Evolutionary conservation across 2,113 vertebrate genomes (phyloP).

Genomic region (Alosa alosa): DNA sequence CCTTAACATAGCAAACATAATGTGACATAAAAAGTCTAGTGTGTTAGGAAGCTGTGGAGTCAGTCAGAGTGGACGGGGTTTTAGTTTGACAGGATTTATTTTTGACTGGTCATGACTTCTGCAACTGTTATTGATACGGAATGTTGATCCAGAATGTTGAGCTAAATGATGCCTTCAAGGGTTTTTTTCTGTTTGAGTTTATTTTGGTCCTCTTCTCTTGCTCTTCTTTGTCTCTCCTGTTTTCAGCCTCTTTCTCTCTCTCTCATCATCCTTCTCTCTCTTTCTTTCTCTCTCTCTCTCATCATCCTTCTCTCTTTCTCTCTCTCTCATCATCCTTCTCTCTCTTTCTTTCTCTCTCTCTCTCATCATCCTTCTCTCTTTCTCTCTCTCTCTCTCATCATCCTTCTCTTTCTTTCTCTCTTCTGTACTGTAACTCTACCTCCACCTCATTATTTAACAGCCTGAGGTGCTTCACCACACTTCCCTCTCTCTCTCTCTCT

Average conservation of each 20-base stretch:
- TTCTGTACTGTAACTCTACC: constrained; percentile 37
- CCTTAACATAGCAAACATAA: too few species aligned
- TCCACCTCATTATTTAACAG: constrained; percentile 62
- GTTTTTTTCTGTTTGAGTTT: background rate
- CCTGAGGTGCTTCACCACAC: constrained; percentile 45
- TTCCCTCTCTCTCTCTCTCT: background rate
- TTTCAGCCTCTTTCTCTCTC: background rate
- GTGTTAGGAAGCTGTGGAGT: background rate
- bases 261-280: background rate
- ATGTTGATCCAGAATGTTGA: background rate
- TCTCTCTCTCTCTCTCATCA: background rate
- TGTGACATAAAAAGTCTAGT: background rate
- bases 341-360: background rate
- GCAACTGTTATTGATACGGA: background rate
- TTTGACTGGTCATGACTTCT: background rate
- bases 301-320: too few species aligned
- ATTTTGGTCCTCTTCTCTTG: background rate
- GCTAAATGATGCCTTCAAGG: background rate
- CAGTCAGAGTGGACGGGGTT: background rate
- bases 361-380: too few species aligned
- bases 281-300: background rate
- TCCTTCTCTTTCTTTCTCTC: background rate
- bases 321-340: background rate
- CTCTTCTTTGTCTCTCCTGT: background rate
- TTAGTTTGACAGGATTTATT: background rate